These are phyloP conservation scores for Julus scandinavius DNA, from an alignment of 2,888 invertebrate species.

Conservation along the genomic window DNA sequence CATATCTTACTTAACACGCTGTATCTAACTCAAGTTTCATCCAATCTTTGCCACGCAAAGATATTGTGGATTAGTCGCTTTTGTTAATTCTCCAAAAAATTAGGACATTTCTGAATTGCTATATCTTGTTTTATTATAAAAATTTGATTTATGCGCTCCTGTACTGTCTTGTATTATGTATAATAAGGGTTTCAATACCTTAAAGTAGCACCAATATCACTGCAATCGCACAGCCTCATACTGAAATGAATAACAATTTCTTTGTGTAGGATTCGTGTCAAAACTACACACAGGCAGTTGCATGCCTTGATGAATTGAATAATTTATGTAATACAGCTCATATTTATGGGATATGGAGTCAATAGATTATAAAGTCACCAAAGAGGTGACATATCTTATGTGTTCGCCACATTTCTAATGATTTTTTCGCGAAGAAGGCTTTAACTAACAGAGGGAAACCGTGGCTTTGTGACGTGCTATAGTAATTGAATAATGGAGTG, in stretches of 20 bases:
- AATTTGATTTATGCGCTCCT: background rate
- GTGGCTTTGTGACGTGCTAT: background rate
- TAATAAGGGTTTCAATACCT: too few relatives aligned
- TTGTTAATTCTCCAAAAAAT: background rate
- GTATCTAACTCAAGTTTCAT: background rate
- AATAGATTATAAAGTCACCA: background rate
- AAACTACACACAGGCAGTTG: background rate
- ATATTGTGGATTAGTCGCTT: background rate
- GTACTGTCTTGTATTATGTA: background rate
- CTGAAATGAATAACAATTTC: background rate
- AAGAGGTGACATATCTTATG: background rate
- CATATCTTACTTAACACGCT: background rate
- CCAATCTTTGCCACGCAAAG: background rate
- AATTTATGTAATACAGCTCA: background rate
- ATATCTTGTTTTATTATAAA: background rate
- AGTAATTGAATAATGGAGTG: conserved; percentile 5
- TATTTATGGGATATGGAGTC: background rate
- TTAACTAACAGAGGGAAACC: background rate
- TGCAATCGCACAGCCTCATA: background rate
- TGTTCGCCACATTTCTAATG: background rate
- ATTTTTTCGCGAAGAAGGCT: background rate
- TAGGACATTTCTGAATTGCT: background rate
- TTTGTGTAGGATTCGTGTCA: background rate
- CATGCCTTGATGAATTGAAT: background rate
- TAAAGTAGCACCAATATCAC: background rate